A percentile compares a stretch with the other conserved stretches of the same genome.
Conservation (phyloP, 2,797 vertebrate genomes). For the Typhlichthys subterraneus region DNA sequence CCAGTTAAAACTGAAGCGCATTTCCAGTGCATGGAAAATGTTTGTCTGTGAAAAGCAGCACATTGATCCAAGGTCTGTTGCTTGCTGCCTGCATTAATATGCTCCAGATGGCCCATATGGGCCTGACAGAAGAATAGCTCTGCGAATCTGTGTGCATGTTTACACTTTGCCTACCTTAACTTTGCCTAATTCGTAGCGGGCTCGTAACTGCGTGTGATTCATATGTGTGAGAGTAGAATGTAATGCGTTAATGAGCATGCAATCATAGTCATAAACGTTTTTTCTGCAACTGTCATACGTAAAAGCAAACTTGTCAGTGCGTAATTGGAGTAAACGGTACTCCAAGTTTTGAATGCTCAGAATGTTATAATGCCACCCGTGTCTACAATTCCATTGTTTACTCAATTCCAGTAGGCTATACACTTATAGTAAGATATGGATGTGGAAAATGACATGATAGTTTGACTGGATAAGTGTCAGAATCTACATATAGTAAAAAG, state of each 20-base stretch:
- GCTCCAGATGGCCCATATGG: constrained; percentile 78
- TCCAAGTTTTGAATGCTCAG: too few relatives aligned
- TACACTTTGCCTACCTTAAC: not conserved
- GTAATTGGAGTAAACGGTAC: too few relatives aligned
- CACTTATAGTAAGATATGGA: not conserved
- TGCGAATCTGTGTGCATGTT: constrained; percentile 5
- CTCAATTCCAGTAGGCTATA: not conserved
- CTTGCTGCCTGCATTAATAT: constrained; percentile 64
- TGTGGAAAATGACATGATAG: not conserved
- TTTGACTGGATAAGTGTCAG: too few relatives aligned
- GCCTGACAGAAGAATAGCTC: constrained; percentile 69
- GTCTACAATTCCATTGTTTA: too few relatives aligned
- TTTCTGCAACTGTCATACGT: too few relatives aligned
- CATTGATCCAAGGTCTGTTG: constrained; percentile 67
- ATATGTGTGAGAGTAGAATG: not conserved
- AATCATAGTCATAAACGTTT: too few relatives aligned
- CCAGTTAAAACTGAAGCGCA: too few relatives aligned
- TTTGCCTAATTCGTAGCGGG: constrained; percentile 15
- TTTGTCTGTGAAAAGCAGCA: constrained; percentile 60
- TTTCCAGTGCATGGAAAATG: constrained; percentile 54
- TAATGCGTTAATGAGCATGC: too few relatives aligned
- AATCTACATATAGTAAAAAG: too few relatives aligned
- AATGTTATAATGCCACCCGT: too few relatives aligned
- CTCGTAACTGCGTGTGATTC: not conserved
- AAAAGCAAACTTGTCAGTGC: too few relatives aligned